Percentiles rank a stretch among this genome's conserved stretches.
Evolutionary conservation across 2,888 invertebrate genomes (phyloP).

Genomic region (Agriopis marginaria): DNA sequence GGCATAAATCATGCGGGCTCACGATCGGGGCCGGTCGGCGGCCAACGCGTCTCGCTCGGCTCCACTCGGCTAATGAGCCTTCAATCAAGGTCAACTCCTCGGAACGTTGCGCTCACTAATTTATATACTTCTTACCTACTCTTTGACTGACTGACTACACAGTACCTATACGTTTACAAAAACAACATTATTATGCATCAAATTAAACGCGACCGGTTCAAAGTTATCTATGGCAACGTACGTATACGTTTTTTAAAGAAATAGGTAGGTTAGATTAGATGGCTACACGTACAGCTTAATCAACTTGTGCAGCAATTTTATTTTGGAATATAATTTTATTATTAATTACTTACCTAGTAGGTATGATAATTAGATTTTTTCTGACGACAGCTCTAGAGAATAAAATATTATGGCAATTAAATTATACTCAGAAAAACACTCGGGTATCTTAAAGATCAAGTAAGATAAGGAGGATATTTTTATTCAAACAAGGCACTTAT

Average conservation of each 20-base stretch:
- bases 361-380: slow-evolving; percentile 1
- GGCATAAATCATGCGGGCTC: slow-evolving; percentile 83
- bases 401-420: slow-evolving; percentile 4
- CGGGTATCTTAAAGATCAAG: slow-evolving; percentile 31
- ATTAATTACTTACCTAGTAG: background rate
- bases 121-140: slow-evolving; percentile 55
- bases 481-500: slow-evolving; percentile 64
- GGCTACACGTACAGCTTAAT: background rate
- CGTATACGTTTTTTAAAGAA: slow-evolving; percentile 9
- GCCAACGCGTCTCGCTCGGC: slow-evolving; percentile 55
- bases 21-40: slow-evolving; percentile 75
- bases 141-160: slow-evolving; percentile 43
- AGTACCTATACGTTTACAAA: slow-evolving; percentile 29
- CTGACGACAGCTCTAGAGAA: slow-evolving; percentile 2
- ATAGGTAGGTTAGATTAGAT: background rate
- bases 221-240: slow-evolving; percentile 14
- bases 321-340: background rate
- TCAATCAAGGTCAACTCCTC: slow-evolving; percentile 81
- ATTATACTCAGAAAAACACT: slow-evolving; percentile 17
- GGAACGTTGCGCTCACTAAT: slow-evolving; percentile 63
- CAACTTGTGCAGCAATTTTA: background rate
- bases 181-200: slow-evolving; percentile 33
- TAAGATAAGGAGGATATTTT: slow-evolving; percentile 54
- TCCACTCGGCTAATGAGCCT: slow-evolving; percentile 79
- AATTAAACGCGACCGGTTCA: slow-evolving; percentile 31